Conservation (phyloP, 2,113 vertebrate genomes). For the Passer montanus region DNA sequence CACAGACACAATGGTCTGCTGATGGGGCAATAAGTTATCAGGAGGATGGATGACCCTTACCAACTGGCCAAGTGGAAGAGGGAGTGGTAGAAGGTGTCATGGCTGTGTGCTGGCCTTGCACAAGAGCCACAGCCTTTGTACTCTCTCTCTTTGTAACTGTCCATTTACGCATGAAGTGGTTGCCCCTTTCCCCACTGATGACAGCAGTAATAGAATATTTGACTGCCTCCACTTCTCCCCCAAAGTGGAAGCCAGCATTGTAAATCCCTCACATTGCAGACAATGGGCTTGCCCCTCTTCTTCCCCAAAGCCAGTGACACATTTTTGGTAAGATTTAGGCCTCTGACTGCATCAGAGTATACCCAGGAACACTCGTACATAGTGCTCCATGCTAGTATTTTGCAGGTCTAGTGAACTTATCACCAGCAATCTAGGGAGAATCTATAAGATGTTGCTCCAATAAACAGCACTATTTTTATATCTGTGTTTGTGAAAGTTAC, state of each 20-base stretch:
- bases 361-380: accelerated
- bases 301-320: background rate
- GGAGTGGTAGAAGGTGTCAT: background rate
- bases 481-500: background rate
- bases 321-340: background rate
- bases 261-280: background rate
- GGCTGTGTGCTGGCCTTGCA: background rate
- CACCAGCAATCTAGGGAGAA: background rate
- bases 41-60: background rate
- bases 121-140: background rate
- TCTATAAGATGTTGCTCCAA: background rate
- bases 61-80: background rate
- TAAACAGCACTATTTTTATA: background rate
- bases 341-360: background rate
- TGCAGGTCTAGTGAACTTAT: background rate
- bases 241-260: background rate
- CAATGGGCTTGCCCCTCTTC: background rate
- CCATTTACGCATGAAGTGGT: background rate
- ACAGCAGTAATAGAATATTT: background rate
- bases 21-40: background rate
- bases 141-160: background rate
- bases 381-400: background rate
- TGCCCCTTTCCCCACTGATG: background rate
- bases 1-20: background rate
- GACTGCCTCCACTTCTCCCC: background rate